Conservation (phyloP, 2,113 vertebrate genomes). For the Progne subis region DNA sequence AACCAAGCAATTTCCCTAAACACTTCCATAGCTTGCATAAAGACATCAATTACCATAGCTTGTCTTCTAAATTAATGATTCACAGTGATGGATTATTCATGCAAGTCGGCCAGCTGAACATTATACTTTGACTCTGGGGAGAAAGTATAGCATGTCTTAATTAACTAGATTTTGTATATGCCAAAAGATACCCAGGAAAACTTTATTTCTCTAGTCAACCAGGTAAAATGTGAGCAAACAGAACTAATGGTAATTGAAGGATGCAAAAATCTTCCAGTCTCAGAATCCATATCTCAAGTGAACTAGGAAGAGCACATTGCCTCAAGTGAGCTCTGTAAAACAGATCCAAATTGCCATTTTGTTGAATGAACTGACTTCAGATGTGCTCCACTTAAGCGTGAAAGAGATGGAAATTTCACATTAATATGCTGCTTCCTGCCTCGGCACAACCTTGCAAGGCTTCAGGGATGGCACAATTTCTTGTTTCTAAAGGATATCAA, state of each 20-base stretch:
- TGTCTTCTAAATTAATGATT: conserved; percentile 66
- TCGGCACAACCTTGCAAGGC: not conserved
- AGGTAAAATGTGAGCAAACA: conserved; percentile 16
- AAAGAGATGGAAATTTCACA: conserved; percentile 37
- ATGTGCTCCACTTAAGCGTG: not conserved
- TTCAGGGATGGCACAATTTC: not conserved
- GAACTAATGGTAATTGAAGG: not conserved
- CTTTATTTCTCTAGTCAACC: conserved; percentile 1
- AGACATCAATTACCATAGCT: conserved; percentile 63
- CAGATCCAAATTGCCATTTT: not conserved
- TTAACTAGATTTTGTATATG: conserved; percentile 54
- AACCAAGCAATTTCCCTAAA: conserved; percentile 36
- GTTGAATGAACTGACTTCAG: conserved; percentile 18
- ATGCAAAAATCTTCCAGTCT: not conserved
- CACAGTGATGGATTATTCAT: conserved; percentile 68
- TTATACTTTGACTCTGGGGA: conserved; percentile 51
- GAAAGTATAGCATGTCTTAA: conserved; percentile 60
- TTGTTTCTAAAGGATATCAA: not conserved
- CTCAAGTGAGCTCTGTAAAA: not conserved
- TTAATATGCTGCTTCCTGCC: not conserved
- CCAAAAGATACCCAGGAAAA: conserved; percentile 21
- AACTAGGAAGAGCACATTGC: not conserved
- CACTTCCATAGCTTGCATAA: conserved; percentile 58
- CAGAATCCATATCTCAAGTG: not conserved
- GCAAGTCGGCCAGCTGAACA: conserved; percentile 39